A percentile compares a stretch with the other conserved stretches of the same genome.
Conservation (phyloP, 53 echinoderm and acorn worm genomes). For the Holothuria leucospilota region DNA sequence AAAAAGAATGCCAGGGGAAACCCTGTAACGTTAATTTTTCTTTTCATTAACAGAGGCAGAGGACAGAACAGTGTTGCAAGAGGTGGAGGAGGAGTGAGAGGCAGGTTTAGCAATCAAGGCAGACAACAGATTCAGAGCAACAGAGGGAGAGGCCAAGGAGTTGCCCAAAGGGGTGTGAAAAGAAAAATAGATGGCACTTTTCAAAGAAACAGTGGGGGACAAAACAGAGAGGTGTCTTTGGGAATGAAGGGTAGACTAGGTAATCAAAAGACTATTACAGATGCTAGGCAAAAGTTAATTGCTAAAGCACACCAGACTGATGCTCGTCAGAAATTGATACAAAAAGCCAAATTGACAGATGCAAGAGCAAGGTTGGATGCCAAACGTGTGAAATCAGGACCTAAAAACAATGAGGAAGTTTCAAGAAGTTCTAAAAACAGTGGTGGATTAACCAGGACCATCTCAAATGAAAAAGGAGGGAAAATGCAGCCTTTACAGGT, state of each 20-base stretch:
- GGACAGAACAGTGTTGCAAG: too few relatives aligned
- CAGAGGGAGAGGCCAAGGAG: too few relatives aligned
- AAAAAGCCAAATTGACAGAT: slow-evolving; percentile 62
- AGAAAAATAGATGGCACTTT: too few relatives aligned
- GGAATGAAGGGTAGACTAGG: background rate
- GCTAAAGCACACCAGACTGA: slow-evolving; percentile 58
- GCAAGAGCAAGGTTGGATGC: slow-evolving; percentile 56
- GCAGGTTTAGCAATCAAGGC: too few relatives aligned
- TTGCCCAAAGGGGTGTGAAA: too few relatives aligned
- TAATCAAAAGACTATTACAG: slow-evolving; percentile 9
- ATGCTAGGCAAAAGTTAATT: slow-evolving; percentile 61
- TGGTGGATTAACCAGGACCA: slow-evolving; percentile 25
- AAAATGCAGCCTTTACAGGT: slow-evolving; percentile 13
- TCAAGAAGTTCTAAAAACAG: background rate
- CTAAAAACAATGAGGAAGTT: background rate
- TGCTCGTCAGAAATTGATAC: slow-evolving; percentile 50
- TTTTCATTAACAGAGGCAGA: too few relatives aligned
- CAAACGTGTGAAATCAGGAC: slow-evolving; percentile 34
- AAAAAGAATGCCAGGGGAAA: too few relatives aligned
- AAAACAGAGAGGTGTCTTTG: too few relatives aligned
- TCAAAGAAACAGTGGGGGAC: too few relatives aligned
- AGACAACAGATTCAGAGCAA: too few relatives aligned
- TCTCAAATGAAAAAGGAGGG: slow-evolving; percentile 22
- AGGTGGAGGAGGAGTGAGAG: too few relatives aligned
- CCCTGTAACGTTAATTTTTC: too few relatives aligned